These are phyloP conservation scores for Aphelocoma coerulescens DNA, from an alignment of 2,113 vertebrate species.

Conservation along the genomic window DNA sequence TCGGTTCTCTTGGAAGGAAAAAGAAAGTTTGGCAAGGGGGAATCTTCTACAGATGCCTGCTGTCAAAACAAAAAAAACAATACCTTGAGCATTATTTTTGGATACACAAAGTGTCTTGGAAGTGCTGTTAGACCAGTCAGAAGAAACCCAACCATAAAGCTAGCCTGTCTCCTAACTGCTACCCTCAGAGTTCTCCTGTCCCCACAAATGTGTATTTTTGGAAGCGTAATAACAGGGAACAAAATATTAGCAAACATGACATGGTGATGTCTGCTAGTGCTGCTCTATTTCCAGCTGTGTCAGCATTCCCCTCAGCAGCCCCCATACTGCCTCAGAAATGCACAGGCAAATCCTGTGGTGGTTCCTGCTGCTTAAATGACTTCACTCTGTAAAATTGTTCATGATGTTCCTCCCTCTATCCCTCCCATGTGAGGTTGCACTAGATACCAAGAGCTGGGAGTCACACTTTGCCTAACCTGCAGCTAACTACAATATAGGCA, in stretches of 20 bases:
- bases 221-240: constrained; percentile 42
- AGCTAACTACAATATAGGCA: background rate
- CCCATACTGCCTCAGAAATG: background rate
- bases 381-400: background rate
- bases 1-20: background rate
- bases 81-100: background rate
- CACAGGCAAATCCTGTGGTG: background rate
- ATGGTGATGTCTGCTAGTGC: background rate
- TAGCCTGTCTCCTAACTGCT: background rate
- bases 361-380: background rate
- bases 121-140: background rate
- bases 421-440: background rate
- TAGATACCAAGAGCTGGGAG: background rate
- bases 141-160: background rate
- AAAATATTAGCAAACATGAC: constrained; percentile 12
- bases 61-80: background rate
- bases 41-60: background rate
- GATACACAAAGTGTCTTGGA: background rate
- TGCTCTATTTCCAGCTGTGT: background rate
- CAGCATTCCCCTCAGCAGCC: constrained; percentile 11
- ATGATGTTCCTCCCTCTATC: background rate
- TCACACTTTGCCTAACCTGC: background rate
- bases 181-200: background rate
- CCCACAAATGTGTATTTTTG: constrained; percentile 13
- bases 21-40: background rate